Base-by-base conservation (phyloP, 2,797 vertebrate species). In the Sebastes kiyomatsui region DNA sequence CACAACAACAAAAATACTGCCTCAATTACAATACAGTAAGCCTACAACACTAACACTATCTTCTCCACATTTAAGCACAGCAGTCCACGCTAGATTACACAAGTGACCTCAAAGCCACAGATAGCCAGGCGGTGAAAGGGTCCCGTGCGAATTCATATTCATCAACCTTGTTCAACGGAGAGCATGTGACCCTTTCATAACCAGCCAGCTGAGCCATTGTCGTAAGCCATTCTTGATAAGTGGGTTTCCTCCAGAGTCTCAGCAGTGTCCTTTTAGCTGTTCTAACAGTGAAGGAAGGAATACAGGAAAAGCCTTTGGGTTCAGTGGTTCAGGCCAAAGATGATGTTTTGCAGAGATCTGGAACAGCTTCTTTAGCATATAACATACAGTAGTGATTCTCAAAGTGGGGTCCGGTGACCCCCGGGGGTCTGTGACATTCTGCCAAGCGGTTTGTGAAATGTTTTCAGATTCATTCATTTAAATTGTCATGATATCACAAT, bases 391-490 rank as follows among this genome's bases (percentile, higher is more conserved):
- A 28, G 7, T 28, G 14, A 59, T 59, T 59, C 58, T 59, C 55
- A 56, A 56, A 25, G 23, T 56, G 16, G 25, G 58, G 16, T 59
- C 4, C 4, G 25, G 56, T 14, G 56, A 62, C 27, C 16, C 58
- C 58, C 58, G 3, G 58, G 27, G 27, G 60, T 62, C 60, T 10
- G 18, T 35, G 60, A 22, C 32, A 62, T n/a, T 32, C 46, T 49
- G 46, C 18, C 46, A 49, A 0, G 0, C 16, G 3, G 46, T 20
- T 0, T 0, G 2, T 49, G 7, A 49, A 49, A 49, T 20, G 46
- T 49, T 49, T 49, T 18, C 46, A 49, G 18, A 49, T 49, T 49
- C 46, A 49, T 20, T 49, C 46, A 49, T 49, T 49, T 20, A 49
- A 49, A 49, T 20, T 1, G 0, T 49, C 16, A 49, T 0, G 3